Evolutionary conservation across 2,113 vertebrate species (phyloP), one percentile per base, ranked within the genome.

Genomic region (Cyanocitta stelleri): DNA sequence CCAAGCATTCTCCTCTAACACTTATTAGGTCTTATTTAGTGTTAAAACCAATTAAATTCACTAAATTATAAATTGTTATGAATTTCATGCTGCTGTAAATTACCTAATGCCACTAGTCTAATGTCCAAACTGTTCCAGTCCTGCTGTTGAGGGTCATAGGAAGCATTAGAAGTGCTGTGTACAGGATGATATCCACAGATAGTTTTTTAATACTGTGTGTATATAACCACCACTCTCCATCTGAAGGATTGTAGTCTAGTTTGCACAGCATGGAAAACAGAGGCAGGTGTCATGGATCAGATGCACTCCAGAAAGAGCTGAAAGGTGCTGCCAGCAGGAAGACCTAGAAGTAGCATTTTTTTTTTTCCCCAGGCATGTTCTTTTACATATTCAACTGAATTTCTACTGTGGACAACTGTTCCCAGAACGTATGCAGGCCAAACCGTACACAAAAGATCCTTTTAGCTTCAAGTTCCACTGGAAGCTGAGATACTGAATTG

Each of bases 341-440:
- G 93, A 94, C 90, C 95, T 95, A 92, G 83, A 96, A 95, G 90
- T 10, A 92, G 35, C 16, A 17, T 23, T 93, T 90, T 33, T 32
- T 54, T 54, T 73, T 48, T 17, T 8, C 56, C 41, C 44, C 80
- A 88, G 88, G 56, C 88, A 79, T 93, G 80, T 89, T 95, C 92
- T 95, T 93, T 96, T 92, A 71, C 90, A 94, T 90, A 92, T 93
- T 97, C 96, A 95, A 35, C 41, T 89, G 90, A 90, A 89, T 95
- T 92, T 81, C 58, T 89, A 7, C 83, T 89, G 35, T 92, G 92
- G 95, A 84, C 69, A 13, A 72, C 73, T 95, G 84, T 96, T 93
- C 94, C 76, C 88, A 93, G 93, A 92, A 86, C 79, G 84, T 84
- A 86, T 77, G 79, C 80, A 92, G 92, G 92, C 88, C 94, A 96